phyloP scores from a whole-genome alignment of 2,113 vertebrate species.

The Ptilonorhynchus violaceus region DNA sequence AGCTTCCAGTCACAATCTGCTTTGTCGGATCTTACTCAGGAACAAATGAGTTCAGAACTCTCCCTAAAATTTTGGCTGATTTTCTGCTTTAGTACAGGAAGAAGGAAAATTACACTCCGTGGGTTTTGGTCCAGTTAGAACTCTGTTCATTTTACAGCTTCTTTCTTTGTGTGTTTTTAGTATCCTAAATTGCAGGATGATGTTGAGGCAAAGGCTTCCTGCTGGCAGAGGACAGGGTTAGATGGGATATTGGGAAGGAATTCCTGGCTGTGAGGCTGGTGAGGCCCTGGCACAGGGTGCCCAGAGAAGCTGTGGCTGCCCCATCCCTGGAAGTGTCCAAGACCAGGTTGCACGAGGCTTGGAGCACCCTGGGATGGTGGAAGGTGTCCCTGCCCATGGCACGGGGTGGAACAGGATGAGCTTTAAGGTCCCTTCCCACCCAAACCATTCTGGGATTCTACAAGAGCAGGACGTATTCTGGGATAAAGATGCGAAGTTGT shows the following conservation, averaged over 20 bases:
- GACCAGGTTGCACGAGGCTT: background rate
- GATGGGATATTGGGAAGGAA: background rate
- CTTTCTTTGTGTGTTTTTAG: background rate
- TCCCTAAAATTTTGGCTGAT: background rate
- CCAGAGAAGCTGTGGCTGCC: background rate
- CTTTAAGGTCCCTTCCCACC: background rate
- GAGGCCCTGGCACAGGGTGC: accelerated
- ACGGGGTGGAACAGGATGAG: background rate
- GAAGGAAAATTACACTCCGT: background rate
- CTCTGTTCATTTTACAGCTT: background rate
- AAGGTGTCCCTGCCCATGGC: background rate
- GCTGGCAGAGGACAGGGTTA: background rate
- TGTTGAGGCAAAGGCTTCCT: background rate
- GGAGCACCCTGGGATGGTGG: accelerated
- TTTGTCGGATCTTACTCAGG: background rate
- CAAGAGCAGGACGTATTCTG: background rate
- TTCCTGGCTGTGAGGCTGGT: background rate
- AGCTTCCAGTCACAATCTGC: background rate
- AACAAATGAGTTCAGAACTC: background rate
- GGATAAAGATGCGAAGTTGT: background rate
- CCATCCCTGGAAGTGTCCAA: background rate
- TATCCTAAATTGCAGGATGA: background rate
- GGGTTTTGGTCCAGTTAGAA: background rate
- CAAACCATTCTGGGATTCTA: background rate
- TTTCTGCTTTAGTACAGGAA: background rate